Conservation (phyloP, 2,113 vertebrate species). For the Corythornis vintsioides region DNA sequence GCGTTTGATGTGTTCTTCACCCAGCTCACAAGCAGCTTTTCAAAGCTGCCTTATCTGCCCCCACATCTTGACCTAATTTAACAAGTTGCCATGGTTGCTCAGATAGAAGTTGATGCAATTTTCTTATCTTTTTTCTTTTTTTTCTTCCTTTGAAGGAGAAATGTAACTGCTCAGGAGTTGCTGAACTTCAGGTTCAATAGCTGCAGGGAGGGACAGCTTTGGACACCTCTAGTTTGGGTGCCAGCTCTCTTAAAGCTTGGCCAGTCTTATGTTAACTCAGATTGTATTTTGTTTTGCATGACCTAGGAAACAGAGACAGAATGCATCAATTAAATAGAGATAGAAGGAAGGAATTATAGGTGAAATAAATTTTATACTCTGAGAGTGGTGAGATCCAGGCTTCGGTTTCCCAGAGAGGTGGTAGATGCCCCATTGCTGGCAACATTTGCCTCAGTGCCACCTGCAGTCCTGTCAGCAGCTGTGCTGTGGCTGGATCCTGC, state of each 20-base stretch:
- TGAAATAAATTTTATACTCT: background rate
- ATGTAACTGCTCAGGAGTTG: conserved; percentile 59
- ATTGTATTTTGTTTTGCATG: background rate
- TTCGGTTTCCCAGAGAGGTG: background rate
- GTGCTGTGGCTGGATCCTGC: background rate
- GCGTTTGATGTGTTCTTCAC: conserved; percentile 76
- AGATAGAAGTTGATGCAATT: conserved; percentile 70
- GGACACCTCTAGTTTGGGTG: background rate
- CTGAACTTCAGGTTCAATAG: conserved; percentile 58
- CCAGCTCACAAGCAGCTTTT: conserved; percentile 53
- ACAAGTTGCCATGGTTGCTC: conserved; percentile 78
- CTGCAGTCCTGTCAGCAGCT: background rate
- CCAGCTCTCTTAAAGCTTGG: background rate
- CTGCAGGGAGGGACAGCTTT: background rate
- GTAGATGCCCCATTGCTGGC: background rate
- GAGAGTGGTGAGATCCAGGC: background rate
- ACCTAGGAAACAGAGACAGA: background rate
- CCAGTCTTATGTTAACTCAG: background rate
- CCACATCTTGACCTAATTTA: conserved; percentile 84
- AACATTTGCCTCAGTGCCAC: background rate
- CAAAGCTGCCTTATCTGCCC: conserved; percentile 73
- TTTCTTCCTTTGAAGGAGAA: conserved; percentile 31
- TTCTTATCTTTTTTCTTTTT: conserved; percentile 66
- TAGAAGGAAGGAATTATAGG: background rate
- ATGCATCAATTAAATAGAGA: background rate